Conservation (phyloP, 2,888 invertebrate genomes). For the Prenolepis imparis region DNA sequence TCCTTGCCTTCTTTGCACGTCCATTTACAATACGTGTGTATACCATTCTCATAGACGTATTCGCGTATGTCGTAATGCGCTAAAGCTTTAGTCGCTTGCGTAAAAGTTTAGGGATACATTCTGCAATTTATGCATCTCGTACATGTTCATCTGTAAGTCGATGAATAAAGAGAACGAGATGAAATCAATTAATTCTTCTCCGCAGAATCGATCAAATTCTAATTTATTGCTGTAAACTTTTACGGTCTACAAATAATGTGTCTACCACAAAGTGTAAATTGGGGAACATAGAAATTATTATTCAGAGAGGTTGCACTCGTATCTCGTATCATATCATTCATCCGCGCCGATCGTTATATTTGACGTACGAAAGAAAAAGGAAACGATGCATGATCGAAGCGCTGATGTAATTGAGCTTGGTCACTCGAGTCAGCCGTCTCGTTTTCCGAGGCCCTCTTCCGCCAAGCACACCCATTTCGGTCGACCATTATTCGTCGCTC, state of each 20-base stretch:
- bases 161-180: conserved; percentile 11
- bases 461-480: conserved; percentile 71
- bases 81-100: conserved; percentile 29
- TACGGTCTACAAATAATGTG: conserved; percentile 5
- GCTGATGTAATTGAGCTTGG: conserved; percentile 81
- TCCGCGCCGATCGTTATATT: conserved; percentile 62
- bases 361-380: conserved; percentile 56
- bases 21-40: conserved; percentile 55
- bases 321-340: not conserved
- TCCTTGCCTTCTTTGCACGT: conserved; percentile 55
- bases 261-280: not conserved
- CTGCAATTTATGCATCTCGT: conserved; percentile 38
- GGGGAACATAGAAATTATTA: not conserved
- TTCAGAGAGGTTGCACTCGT: not conserved
- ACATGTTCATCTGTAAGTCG: conserved; percentile 10
- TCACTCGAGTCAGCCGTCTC: conserved; percentile 78
- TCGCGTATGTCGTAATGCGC: not conserved
- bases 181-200: conserved; percentile 38
- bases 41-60: conserved; percentile 21
- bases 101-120: conserved; percentile 30
- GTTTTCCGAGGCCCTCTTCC: conserved; percentile 59
- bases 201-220: not conserved
- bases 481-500: conserved; percentile 78
- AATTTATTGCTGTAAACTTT: conserved; percentile 24
- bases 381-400: conserved; percentile 74